Evolutionary conservation across 2,797 vertebrate species (phyloP), one percentile per base, ranked within the genome.

Genomic region (Fundulus diaphanus): DNA sequence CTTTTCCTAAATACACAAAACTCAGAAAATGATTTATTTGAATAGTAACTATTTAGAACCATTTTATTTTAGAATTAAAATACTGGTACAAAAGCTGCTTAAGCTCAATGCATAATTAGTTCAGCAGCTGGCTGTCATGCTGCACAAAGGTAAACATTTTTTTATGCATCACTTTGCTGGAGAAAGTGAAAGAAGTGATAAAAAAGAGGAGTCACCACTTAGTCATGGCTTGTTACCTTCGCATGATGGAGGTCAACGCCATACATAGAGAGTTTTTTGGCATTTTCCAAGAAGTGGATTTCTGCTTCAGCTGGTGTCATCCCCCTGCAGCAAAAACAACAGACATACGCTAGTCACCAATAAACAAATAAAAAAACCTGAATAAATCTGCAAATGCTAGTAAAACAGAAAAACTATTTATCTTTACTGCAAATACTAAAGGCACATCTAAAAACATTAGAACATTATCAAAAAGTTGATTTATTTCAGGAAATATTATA

Each of bases 291-390:
- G 92, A 99, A 99, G 92, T 97, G 96, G 90, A 99, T 96, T 93
- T 99, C 98, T n/a, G 98, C 98, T 77, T 98, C 98, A 11, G 97
- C 98, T 49, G 98, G 98, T 46, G 96, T 98, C 97, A 99, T 99
- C 87, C 97, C 98, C 95, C 98, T 99, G 90, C 80, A 66, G 48
- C 33, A 7, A 68, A 59, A 65, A 7, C 54, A 42, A 57, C 6
- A 85, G 46, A 72, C 42, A 76, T 8, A 48, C 11, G 13, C 56
- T 27, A 37, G 35, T 33, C 2, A 9, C 31, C 56, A 12, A 35
- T 33, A 66, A 20, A 67, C 5, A 61, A 3, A n/a, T n/a, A n/a
- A 65, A 42, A 37, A 63, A 22, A 63, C 3, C 1, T 24, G 7
- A 0, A 37, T 40, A 11, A 65, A 65, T 1, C 51, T 24, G 9